Conservation (phyloP, 2,797 vertebrate genomes). For the Poecilia picta region DNA sequence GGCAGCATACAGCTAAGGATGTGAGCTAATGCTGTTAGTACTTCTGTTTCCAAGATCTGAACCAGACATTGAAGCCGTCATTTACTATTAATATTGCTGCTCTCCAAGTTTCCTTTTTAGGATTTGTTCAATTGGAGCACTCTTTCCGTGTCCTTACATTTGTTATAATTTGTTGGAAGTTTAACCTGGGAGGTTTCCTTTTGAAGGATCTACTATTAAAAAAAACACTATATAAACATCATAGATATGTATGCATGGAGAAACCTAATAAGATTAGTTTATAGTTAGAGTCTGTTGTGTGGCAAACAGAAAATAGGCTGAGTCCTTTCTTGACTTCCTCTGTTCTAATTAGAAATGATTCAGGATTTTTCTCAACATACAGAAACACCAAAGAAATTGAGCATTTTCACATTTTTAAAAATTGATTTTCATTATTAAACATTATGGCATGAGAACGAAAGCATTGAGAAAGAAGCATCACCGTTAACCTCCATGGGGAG, state of each 20-base stretch:
- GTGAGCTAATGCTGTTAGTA: neutral
- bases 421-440: neutral
- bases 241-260: conserved; percentile 32
- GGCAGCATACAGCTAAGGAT: conserved; percentile 40
- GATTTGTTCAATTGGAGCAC: neutral
- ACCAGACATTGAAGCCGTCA: conserved; percentile 13
- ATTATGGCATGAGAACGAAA: neutral
- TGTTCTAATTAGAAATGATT: conserved; percentile 2
- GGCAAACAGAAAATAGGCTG: conserved; percentile 33
- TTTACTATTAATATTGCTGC: neutral
- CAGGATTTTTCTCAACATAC: neutral
- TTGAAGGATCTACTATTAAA: conserved; percentile 31
- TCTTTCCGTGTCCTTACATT: neutral
- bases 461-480: too few relatives aligned
- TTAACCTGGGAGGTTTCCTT: conserved; percentile 5
- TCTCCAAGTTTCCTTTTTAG: conserved; percentile 19
- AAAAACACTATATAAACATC: conserved; percentile 10
- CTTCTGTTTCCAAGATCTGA: neutral
- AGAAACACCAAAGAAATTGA: neutral
- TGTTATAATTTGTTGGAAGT: neutral
- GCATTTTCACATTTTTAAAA: neutral
- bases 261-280: conserved; percentile 19
- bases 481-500: neutral
- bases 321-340: neutral
- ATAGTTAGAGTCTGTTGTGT: conserved; percentile 43